These are phyloP conservation scores for Neodiprion lecontei DNA, from an alignment of 1,140 invertebrate species.

Conservation along the genomic window DNA sequence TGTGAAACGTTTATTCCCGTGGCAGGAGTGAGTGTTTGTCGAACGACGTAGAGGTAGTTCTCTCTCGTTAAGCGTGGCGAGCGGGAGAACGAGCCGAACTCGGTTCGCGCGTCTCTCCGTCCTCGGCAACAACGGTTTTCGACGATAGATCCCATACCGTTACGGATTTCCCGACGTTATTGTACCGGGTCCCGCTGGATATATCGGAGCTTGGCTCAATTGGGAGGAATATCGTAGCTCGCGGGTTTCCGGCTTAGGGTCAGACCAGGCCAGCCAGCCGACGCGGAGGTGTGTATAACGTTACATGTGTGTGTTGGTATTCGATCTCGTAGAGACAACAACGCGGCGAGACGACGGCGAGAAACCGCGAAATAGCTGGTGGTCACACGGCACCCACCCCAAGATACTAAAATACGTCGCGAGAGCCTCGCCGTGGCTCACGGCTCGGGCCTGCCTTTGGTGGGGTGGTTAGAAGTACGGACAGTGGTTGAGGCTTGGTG, in stretches of 20 bases:
- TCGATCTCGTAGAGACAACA: neutral
- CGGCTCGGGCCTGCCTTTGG: constrained; percentile 55
- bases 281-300: neutral
- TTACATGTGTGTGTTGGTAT: neutral
- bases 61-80: constrained; percentile 16
- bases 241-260: neutral
- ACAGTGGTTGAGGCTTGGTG: constrained; percentile 62
- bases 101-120: neutral
- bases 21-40: neutral
- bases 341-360: constrained; percentile 8
- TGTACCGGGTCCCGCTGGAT: neutral
- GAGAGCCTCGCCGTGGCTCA: constrained; percentile 56
- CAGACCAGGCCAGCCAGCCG: neutral
- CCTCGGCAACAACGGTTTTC: constrained; percentile 9
- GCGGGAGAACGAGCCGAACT: constrained; percentile 12
- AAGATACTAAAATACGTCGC: constrained; percentile 62
- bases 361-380: constrained; percentile 44
- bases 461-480: constrained; percentile 61
- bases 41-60: neutral
- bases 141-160: constrained; percentile 12
- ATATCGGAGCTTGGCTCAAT: neutral
- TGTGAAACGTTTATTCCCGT: constrained; percentile 14
- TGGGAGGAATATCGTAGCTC: neutral
- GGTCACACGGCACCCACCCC: constrained; percentile 59
- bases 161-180: too few relatives aligned